Conservation (phyloP, 2,888 invertebrate species). For the Monopis laevigella region DNA sequence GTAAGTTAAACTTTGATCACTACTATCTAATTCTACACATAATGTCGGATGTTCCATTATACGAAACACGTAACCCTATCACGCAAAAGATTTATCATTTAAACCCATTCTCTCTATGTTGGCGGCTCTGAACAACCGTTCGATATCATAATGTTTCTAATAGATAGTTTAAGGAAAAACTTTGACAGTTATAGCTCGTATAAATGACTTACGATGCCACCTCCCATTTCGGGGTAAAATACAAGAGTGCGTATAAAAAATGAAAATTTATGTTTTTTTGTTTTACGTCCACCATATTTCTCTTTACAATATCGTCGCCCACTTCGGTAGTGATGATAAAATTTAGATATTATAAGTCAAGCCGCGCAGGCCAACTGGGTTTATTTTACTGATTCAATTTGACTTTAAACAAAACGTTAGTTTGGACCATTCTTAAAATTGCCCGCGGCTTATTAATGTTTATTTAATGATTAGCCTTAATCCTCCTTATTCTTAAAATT, state of each 20-base stretch:
- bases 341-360: slow-evolving; percentile 1
- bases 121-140: neutral
- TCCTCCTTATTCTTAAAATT: too few species aligned
- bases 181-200: slow-evolving; percentile 42
- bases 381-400: neutral
- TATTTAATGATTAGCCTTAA: too few species aligned
- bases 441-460: neutral
- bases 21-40: too few species aligned
- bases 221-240: slow-evolving; percentile 34
- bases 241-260: slow-evolving; percentile 16
- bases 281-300: neutral
- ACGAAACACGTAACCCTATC: too few species aligned
- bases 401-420: neutral
- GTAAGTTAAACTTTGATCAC: too few species aligned
- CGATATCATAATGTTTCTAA: slow-evolving; percentile 14
- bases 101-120: slow-evolving; percentile 1
- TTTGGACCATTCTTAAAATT: neutral
- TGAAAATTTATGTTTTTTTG: neutral
- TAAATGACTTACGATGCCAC: slow-evolving; percentile 39
- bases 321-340: slow-evolving; percentile 3
- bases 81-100: slow-evolving; percentile 5
- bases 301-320: neutral
- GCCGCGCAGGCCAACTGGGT: neutral
- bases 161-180: slow-evolving; percentile 37
- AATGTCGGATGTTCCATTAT: too few species aligned